phyloP scores from a whole-genome alignment of 2,113 vertebrate species.

The Cryptotis parvus region DNA sequence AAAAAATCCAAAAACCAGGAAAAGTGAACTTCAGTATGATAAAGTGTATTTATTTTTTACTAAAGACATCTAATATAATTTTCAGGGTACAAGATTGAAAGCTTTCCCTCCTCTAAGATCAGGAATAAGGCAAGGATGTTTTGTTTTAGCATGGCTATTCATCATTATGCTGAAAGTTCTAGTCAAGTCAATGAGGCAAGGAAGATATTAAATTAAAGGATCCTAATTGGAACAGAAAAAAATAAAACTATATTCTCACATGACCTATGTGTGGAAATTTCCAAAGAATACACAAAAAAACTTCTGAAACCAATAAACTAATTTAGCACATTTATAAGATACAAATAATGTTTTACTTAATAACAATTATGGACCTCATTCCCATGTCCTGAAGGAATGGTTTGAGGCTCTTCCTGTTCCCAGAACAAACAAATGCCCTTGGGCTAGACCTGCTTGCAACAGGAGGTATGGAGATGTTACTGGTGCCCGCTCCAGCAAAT shows the following conservation, averaged over 20 bases:
- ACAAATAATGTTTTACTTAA: background rate
- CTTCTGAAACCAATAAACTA: background rate
- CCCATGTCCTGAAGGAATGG: too few species aligned
- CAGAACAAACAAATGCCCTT: too few species aligned
- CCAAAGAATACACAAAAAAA: background rate
- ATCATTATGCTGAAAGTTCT: background rate
- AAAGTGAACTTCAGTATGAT: background rate
- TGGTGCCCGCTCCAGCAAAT: too few species aligned
- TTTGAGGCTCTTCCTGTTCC: too few species aligned
- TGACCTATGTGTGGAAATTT: background rate
- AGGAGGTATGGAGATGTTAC: too few species aligned
- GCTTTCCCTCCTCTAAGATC: conserved; percentile 3
- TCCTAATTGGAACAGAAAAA: conserved; percentile 3
- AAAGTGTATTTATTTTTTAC: too few species aligned
- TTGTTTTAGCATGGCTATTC: conserved; percentile 6
- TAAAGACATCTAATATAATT: background rate
- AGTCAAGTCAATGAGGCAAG: background rate
- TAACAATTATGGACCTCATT: too few species aligned
- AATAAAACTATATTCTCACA: conserved; percentile 22
- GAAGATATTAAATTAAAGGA: conserved; percentile 27
- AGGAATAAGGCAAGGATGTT: background rate
- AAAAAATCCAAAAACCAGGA: conserved; percentile 11
- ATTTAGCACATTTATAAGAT: background rate
- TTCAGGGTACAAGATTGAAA: conserved; percentile 18
- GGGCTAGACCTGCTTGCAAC: too few species aligned